phyloP scores from a whole-genome alignment of 2,113 vertebrate species.

The Verasper variegatus region DNA sequence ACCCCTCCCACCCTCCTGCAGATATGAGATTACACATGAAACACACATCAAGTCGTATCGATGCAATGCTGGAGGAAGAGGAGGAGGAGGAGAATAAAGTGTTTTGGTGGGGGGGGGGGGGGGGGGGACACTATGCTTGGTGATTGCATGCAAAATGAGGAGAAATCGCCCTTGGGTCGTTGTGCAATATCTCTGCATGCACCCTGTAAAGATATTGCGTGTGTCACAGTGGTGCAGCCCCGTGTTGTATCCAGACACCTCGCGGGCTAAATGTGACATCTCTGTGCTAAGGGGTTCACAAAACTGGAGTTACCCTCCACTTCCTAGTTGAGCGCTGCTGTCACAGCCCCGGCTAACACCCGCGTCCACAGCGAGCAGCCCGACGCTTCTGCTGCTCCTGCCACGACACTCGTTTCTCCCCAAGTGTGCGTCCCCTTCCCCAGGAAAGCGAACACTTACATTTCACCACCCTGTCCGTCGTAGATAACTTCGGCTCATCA shows the following conservation, averaged over 20 bases:
- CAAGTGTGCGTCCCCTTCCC: neutral
- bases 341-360: slow-evolving; percentile 80
- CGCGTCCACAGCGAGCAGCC: slow-evolving; percentile 57
- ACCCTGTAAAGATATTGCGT: neutral
- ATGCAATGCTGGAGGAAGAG: slow-evolving; percentile 43
- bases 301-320: slow-evolving; percentile 74
- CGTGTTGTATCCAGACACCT: neutral
- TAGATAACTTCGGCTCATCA: slow-evolving; percentile 97
- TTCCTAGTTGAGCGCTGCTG: slow-evolving; percentile 82
- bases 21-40: slow-evolving; percentile 34
- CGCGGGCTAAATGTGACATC: slow-evolving; percentile 25
- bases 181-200: slow-evolving; percentile 71
- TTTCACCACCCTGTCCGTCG: slow-evolving; percentile 96
- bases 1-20: neutral
- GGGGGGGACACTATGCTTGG: slow-evolving; percentile 36
- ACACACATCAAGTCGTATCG: slow-evolving; percentile 45
- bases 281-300: slow-evolving; percentile 29
- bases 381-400: neutral
- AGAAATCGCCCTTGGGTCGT: slow-evolving; percentile 58
- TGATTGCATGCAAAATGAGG: slow-evolving; percentile 67
- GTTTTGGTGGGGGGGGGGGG: no score
- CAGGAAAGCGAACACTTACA: slow-evolving; percentile 83
- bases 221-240: slow-evolving; percentile 40
- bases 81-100: neutral
- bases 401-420: slow-evolving; percentile 31